These are phyloP conservation scores for Nebria salina DNA, from an alignment of 2,888 invertebrate species.

Conservation along the genomic window DNA sequence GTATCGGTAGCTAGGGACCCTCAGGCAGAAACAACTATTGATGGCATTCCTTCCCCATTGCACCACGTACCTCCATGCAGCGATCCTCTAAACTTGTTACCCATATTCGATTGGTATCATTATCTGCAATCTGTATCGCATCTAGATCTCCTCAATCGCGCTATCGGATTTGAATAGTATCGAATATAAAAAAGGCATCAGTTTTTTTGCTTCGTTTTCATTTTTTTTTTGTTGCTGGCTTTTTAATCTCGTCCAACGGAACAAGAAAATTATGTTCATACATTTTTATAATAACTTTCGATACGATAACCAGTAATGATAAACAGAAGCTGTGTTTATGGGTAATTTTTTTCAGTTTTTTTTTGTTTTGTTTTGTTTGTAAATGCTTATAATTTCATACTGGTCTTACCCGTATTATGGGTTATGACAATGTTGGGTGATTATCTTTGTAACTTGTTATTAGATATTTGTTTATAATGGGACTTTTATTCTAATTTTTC, in stretches of 20 bases:
- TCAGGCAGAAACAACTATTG: conserved; percentile 38
- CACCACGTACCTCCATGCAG: neutral
- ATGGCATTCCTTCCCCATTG: neutral
- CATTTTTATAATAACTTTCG: conserved; percentile 44
- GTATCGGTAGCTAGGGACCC: conserved; percentile 45
- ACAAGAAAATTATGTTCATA: conserved; percentile 44
- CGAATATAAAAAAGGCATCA: conserved; percentile 39
- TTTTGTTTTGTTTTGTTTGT: conserved; percentile 5
- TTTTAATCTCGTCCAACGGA: conserved; percentile 27
- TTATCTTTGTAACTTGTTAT: conserved; percentile 9
- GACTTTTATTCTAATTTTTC: neutral
- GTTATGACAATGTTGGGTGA: conserved; percentile 18
- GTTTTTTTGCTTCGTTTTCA: conserved; percentile 21
- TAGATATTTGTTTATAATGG: neutral
- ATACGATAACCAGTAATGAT: conserved; percentile 44
- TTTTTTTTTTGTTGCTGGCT: neutral
- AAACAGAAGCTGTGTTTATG: conserved; percentile 44
- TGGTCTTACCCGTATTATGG: conserved; percentile 37
- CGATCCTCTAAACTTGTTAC: conserved; percentile 28
- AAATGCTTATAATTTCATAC: conserved; percentile 38
- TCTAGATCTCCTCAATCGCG: conserved; percentile 34
- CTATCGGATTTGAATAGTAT: conserved; percentile 44
- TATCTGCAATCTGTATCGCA: conserved; percentile 47
- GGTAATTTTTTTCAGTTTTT: conserved; percentile 11
- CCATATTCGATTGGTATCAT: conserved; percentile 41